phyloP scores from a whole-genome alignment of 92 coral and sea anemone genomes.

The Virgularia gustaviana region DNA sequence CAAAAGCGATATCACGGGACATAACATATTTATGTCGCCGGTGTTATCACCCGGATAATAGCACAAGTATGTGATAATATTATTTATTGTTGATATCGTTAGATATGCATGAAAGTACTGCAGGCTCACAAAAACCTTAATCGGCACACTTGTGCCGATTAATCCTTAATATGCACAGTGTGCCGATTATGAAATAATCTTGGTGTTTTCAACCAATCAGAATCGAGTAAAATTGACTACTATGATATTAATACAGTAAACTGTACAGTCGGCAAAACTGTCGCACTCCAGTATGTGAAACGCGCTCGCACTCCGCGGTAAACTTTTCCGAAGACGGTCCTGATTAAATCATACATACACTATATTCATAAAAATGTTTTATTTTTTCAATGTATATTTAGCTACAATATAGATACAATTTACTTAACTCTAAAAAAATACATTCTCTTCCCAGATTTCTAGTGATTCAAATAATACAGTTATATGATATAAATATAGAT shows the following conservation, averaged over 20 bases:
- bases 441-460: slow-evolving; percentile 13
- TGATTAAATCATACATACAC: neutral
- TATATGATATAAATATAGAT: slow-evolving; percentile 25
- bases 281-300: neutral
- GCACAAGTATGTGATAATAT: too few species aligned
- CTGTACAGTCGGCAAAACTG: neutral
- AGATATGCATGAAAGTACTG: too few species aligned
- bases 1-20: slow-evolving; percentile 38
- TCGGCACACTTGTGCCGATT: too few species aligned
- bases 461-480: slow-evolving; percentile 23
- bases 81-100: too few species aligned
- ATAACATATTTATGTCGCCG: neutral
- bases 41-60: neutral
- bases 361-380: slow-evolving; percentile 10
- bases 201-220: too few species aligned
- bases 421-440: slow-evolving; percentile 27
- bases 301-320: neutral
- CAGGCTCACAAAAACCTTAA: too few species aligned
- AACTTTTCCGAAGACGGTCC: neutral
- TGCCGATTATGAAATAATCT: too few species aligned
- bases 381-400: slow-evolving; percentile 22
- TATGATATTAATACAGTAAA: neutral
- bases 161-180: too few species aligned
- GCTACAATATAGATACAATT: slow-evolving; percentile 30
- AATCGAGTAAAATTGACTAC: neutral